Evolutionary conservation across 2,113 vertebrate genomes (phyloP), one percentile per base, ranked within the genome.

Genomic region (Myrmophylax atrothorax): DNA sequence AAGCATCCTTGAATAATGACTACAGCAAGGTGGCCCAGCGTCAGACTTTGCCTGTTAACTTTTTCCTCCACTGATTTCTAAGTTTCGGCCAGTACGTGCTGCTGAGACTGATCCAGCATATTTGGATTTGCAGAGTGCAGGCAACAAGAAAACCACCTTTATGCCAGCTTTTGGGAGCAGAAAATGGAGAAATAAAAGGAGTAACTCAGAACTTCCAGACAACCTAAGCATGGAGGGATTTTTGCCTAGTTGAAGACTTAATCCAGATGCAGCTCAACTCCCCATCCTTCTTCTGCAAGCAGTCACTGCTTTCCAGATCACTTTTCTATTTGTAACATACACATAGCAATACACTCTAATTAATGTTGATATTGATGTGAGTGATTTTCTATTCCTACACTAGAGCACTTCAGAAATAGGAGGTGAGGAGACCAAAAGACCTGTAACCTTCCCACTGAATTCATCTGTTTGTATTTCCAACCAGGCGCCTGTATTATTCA

Each of bases 301-400:
- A 64, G 19, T 56, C 44, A 31, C 11, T 5, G 12, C 6, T 68
- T 68, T 68, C 44, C 40, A 60, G 38, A n/a, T 47, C 62, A 64
- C 26, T 68, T 63, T 35, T 44, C 22, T 20, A 25, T 15, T 14
- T 67, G 24, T 14, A 53, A 76, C 29, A 50, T 3, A 44, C 9
- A 46, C 16, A 38, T 12, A 24, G 5, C 12, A 31, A 25, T 18
- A 33, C 0, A 2, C 26, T 67, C 25, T 17, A 28, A 73, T 31
- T 35, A 64, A 23, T 1, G 2, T 18, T 50, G 35, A 26, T 56
- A 68, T 5, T 38, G 25, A 91, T 3, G 1, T 0, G 0, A 46
- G 37, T 55, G 56, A 15, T 77, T 38, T 75, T 35, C 81, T 67
- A 46, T 50, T 75, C 22, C n/a, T 18, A n/a, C 16, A 56, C 3